A percentile compares a stretch with the other conserved stretches of the same genome.
Conservation (phyloP, 2,797 vertebrate genomes). For the Enteromius viviparus region DNA sequence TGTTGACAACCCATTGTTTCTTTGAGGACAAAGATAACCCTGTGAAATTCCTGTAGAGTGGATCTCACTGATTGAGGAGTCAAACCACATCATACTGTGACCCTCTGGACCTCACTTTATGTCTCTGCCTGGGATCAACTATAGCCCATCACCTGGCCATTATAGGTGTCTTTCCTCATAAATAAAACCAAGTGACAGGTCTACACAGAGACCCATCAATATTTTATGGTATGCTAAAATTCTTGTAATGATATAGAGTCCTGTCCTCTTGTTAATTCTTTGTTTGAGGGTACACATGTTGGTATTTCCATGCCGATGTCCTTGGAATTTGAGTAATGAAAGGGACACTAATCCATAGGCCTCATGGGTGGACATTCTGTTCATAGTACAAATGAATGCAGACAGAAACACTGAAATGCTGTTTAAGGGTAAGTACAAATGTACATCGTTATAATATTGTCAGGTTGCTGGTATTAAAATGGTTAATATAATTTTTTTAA, state of each 20-base stretch:
- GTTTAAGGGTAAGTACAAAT: neutral
- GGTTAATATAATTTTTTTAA: too few species aligned
- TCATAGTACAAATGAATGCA: neutral
- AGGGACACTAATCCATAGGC: slow-evolving; percentile 2
- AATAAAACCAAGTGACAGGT: slow-evolving; percentile 57
- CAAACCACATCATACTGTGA: slow-evolving; percentile 49
- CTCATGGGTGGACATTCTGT: neutral
- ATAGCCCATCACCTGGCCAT: slow-evolving; percentile 49
- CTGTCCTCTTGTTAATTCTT: slow-evolving; percentile 1
- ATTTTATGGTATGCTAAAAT: slow-evolving; percentile 42
- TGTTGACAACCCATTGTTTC: slow-evolving; percentile 70
- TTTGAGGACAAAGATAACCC: slow-evolving; percentile 76
- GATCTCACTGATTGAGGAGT: slow-evolving; percentile 66
- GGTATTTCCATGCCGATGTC: neutral
- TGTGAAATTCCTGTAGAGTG: slow-evolving; percentile 73
- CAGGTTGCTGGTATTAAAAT: neutral
- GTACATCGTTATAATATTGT: neutral
- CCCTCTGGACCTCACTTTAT: slow-evolving; percentile 48
- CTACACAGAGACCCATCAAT: slow-evolving; percentile 12
- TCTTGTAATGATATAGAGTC: neutral
- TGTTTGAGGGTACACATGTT: neutral
- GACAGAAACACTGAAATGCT: slow-evolving; percentile 3
- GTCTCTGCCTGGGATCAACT: slow-evolving; percentile 59
- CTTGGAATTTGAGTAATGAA: slow-evolving; percentile 22
- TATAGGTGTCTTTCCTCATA: slow-evolving; percentile 48